Evolutionary conservation across 2,797 vertebrate species (phyloP).

Genomic region (Masticophis lateralis): DNA sequence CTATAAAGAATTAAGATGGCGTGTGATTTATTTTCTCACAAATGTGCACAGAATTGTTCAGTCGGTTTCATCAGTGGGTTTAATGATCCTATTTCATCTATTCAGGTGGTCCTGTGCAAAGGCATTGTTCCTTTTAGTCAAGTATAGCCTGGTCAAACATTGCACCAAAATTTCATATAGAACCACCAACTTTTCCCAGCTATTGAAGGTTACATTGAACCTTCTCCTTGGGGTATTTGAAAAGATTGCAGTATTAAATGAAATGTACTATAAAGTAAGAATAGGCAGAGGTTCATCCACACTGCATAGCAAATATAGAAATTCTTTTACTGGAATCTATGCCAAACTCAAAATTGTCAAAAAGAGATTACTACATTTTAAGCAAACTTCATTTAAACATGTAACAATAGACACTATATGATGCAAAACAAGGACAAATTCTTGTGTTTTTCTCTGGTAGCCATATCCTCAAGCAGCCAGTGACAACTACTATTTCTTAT

Average conservation of each 20-base stretch:
- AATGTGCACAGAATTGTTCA: background rate
- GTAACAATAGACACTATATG: background rate
- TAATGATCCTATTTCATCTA: background rate
- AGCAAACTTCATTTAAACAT: background rate
- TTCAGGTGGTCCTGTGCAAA: background rate
- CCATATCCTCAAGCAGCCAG: background rate
- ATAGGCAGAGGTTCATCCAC: background rate
- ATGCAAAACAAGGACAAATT: background rate
- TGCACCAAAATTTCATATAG: background rate
- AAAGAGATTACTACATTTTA: background rate
- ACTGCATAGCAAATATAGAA: too few species aligned
- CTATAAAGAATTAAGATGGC: background rate
- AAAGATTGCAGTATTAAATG: background rate
- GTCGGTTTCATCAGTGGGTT: background rate
- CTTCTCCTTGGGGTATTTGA: background rate
- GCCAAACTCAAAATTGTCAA: background rate
- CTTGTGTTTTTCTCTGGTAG: background rate
- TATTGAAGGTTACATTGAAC: background rate
- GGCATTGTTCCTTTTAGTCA: background rate
- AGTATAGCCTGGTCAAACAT: background rate
- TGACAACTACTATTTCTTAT: background rate
- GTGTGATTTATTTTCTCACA: background rate
- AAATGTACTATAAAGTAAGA: background rate
- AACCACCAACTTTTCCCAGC: background rate
- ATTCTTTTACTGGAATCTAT: background rate